phyloP scores from a whole-genome alignment of 2,113 vertebrate genomes.

The Varanus komodoensis region DNA sequence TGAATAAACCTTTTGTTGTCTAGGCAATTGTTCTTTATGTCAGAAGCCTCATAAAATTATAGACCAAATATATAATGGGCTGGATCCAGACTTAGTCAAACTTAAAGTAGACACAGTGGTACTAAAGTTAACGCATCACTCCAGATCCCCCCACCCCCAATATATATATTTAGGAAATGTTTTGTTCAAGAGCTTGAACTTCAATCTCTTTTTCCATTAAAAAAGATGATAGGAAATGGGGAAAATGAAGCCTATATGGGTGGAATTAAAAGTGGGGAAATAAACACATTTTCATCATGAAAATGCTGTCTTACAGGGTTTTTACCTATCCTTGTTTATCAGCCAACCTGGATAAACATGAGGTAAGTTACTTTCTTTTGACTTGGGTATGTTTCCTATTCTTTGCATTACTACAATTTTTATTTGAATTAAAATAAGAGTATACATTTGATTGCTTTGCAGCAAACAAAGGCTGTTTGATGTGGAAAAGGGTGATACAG shows the following conservation, averaged over 20 bases:
- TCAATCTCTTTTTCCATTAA: too few species aligned
- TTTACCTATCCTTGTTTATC: conserved; percentile 82
- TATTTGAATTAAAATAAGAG: not conserved
- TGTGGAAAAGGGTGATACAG: not conserved
- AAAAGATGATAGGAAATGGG: not conserved
- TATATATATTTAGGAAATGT: too few species aligned
- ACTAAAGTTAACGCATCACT: too few species aligned
- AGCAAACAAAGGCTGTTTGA: not conserved
- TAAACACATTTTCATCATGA: conserved; percentile 20
- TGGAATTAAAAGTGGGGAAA: not conserved
- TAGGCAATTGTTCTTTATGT: too few species aligned
- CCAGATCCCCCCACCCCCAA: too few species aligned
- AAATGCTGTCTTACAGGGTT: conserved; percentile 76
- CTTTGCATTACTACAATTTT: not conserved
- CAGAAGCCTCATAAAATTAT: too few species aligned
- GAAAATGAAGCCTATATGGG: not conserved
- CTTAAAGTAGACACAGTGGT: too few species aligned
- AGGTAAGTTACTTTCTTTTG: conserved; percentile 71
- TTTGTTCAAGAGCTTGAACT: too few species aligned
- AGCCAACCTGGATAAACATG: conserved; percentile 75
- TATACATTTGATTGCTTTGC: not conserved
- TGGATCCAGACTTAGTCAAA: too few species aligned
- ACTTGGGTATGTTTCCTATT: conserved; percentile 20
- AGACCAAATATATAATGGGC: too few species aligned
- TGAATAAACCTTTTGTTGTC: too few species aligned